Evolutionary conservation across 2,888 invertebrate species (phyloP).

Genomic region (Synergus umbraculus): DNA sequence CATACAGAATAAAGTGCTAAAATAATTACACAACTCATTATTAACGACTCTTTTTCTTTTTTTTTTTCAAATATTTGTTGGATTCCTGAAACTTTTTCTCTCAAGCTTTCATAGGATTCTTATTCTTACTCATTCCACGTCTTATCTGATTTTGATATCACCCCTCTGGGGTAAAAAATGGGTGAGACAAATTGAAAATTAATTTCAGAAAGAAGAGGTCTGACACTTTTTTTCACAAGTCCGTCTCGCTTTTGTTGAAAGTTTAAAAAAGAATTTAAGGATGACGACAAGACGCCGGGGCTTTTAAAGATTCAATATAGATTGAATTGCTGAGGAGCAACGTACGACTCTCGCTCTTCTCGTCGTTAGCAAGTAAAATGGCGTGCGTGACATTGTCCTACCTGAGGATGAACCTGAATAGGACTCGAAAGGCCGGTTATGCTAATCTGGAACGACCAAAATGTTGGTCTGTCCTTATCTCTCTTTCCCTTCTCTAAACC

Average conservation of each 20-base stretch:
- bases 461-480: slow-evolving; percentile 25
- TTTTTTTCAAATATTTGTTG: background rate
- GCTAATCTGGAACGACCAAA: slow-evolving; percentile 52
- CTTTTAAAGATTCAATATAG: slow-evolving; percentile 50
- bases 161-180: background rate
- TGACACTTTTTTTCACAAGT: background rate
- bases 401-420: slow-evolving; percentile 52
- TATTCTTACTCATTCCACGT: background rate
- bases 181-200: background rate
- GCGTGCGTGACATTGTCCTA: slow-evolving; percentile 53
- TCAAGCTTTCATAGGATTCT: background rate
- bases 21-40: too few relatives aligned
- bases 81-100: too few relatives aligned
- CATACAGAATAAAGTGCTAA: too few relatives aligned
- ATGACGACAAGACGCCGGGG: background rate
- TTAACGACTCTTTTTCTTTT: too few relatives aligned
- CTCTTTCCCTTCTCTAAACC: slow-evolving; percentile 24
- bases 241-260: background rate
- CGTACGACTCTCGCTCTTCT: slow-evolving; percentile 43
- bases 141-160: background rate
- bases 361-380: slow-evolving; percentile 61
- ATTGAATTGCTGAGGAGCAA: slow-evolving; percentile 48
- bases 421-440: slow-evolving; percentile 59
- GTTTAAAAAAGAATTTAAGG: slow-evolving; percentile 21
- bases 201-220: background rate